Base-by-base conservation (phyloP, 2,797 vertebrate species). In the Dryobates pubescens region DNA sequence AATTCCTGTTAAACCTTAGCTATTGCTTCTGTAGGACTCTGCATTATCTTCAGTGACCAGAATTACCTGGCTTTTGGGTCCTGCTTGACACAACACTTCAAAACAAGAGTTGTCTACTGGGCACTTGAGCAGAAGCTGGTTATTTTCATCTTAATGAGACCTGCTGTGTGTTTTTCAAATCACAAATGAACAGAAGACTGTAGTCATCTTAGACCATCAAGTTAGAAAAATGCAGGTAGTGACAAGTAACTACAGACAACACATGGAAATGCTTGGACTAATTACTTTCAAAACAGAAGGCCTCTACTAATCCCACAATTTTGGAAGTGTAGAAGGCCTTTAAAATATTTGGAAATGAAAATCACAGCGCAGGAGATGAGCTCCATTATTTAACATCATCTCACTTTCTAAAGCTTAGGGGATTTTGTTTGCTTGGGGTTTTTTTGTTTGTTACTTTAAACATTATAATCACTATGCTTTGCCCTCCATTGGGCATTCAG, bases 111-210 rank as follows among this genome's bases (percentile, higher is more conserved):
- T 22, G 19, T 32, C 70, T n/a, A 26, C 79, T 75, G 86, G 65
- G 92, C 83, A 64, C 73, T 69, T 93, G 56, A 82, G 57, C 80
- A 93, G 75, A 89, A 87, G 82, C 83, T 87, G 82, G 71, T 13
- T 69, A 65, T 74, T 89, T 91, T 75, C 75, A 20, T 74, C 74
- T 83, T 27, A 9, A 36, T 14, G 43, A 86, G 88, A 38, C 17
- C 27, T 43, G 15, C 30, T 67, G 11, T 30, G 12, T 57, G 32
- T 7, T 65, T 87, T 63, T 62, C 56, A 47, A 62, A 26, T 12
- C 59, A 51, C 1, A 2, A 77, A 51, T 16, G 7, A 62, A 43
- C 10, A 62, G 17, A 62, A 76, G 34, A 12, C 71, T 62, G 30
- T 1, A 9, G 70, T 69, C 23, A 43, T n/a, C 22, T 47, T 51